Conservation (phyloP, 2,113 vertebrate species). For the Gracilinanus agilis region DNA sequence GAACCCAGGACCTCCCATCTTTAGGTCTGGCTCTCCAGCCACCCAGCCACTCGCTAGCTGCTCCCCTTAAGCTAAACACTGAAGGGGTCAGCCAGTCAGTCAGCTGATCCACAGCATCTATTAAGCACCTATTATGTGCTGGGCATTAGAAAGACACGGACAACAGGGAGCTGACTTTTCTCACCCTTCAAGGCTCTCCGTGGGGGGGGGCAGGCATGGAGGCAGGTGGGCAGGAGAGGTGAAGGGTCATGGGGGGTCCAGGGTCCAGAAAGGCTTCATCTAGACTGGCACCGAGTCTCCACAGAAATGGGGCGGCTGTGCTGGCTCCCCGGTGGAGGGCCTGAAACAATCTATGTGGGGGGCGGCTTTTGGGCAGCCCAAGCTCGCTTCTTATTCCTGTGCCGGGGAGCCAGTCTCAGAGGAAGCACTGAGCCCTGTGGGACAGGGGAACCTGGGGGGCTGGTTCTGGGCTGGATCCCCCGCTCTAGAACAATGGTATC, state of each 20-base stretch:
- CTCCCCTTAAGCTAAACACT: slow-evolving; percentile 20
- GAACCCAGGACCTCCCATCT: too few relatives aligned
- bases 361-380: not conserved
- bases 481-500: not conserved
- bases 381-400: not conserved
- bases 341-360: rapidly evolving
- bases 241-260: not conserved
- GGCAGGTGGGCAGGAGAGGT: too few relatives aligned
- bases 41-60: not conserved
- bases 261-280: not conserved
- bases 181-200: too few relatives aligned
- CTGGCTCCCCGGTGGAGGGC: too few relatives aligned
- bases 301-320: too few relatives aligned
- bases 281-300: not conserved
- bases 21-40: too few relatives aligned
- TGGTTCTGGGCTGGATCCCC: too few relatives aligned
- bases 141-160: not conserved
- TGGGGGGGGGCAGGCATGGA: not conserved
- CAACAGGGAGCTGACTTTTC: not conserved
- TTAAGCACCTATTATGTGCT: not conserved
- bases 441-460: too few relatives aligned
- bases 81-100: not conserved
- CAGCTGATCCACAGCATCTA: not conserved
- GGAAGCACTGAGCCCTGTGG: too few relatives aligned
- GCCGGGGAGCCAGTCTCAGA: not conserved